phyloP scores from a whole-genome alignment of 2,888 invertebrate species.

The Drosophila hamatofila region DNA sequence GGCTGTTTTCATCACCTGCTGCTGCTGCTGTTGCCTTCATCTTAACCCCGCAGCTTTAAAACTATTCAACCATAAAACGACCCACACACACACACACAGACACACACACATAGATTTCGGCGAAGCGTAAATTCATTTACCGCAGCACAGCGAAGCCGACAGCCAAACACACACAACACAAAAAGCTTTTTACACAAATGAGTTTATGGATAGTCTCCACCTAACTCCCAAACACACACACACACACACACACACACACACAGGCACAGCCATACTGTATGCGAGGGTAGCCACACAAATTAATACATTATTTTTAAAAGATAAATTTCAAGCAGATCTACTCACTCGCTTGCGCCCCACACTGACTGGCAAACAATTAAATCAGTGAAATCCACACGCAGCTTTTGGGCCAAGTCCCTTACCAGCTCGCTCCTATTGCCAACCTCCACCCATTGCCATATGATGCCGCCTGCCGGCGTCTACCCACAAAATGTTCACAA shows the following conservation, averaged over 20 bases:
- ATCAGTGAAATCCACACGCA: slow-evolving; percentile 79
- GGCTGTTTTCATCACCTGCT: slow-evolving; percentile 57
- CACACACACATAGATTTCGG: slow-evolving; percentile 27
- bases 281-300: slow-evolving; percentile 72
- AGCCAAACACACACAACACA: slow-evolving; percentile 47
- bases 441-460: not conserved
- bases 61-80: slow-evolving; percentile 76
- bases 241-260: not conserved
- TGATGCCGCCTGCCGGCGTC: slow-evolving; percentile 16
- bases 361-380: slow-evolving; percentile 70
- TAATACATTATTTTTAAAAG: slow-evolving; percentile 79
- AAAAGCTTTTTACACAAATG: slow-evolving; percentile 78
- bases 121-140: slow-evolving; percentile 77
- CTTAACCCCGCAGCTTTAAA: slow-evolving; percentile 65
- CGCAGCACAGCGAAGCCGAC: slow-evolving; percentile 47
- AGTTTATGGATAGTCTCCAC: slow-evolving; percentile 67
- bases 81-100: slow-evolving; percentile 32
- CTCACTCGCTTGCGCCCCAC: slow-evolving; percentile 1
- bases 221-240: slow-evolving; percentile 10
- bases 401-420: slow-evolving; percentile 47
- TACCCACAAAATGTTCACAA: slow-evolving; percentile 76
- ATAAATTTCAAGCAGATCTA: slow-evolving; percentile 69
- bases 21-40: slow-evolving; percentile 45
- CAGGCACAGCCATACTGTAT: not conserved
- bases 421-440: not conserved